Evolutionary conservation across 1,140 invertebrate genomes (phyloP).

Genomic region (Vollenhovia emeryi): DNA sequence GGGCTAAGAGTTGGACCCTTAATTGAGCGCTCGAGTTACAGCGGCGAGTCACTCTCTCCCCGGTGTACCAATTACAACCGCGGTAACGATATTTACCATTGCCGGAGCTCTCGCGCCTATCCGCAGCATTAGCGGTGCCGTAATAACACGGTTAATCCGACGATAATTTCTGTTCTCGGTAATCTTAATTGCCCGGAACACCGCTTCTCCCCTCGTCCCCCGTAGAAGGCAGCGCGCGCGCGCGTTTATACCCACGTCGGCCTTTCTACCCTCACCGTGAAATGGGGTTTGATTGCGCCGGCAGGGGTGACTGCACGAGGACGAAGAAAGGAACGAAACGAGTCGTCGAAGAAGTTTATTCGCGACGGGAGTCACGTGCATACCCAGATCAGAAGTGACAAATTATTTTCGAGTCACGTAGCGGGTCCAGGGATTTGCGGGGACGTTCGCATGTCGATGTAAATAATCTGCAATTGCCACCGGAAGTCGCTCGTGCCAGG

Average conservation of each 20-base stretch:
- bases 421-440: neutral
- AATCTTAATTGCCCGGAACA: constrained; percentile 78
- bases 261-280: constrained; percentile 24
- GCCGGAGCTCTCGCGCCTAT: constrained; percentile 65
- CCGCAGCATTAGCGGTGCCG: constrained; percentile 66
- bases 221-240: constrained; percentile 19
- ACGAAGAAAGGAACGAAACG: neutral
- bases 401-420: neutral
- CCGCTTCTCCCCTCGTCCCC: constrained; percentile 51
- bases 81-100: constrained; percentile 79
- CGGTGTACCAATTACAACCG: constrained; percentile 74
- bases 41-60: constrained; percentile 59
- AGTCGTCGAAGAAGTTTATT: neutral
- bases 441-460: neutral
- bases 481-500: neutral
- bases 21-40: constrained; percentile 77
- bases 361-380: neutral
- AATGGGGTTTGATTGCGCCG: constrained; percentile 41
- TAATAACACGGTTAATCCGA: constrained; percentile 78
- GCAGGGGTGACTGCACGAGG: constrained; percentile 18
- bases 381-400: neutral
- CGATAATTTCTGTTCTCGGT: constrained; percentile 79
- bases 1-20: constrained; percentile 72
- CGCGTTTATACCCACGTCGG: neutral
- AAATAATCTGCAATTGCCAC: neutral